Evolutionary conservation across 1,140 invertebrate species (phyloP), one percentile per base, ranked within the genome.

Genomic region (Heliconius congener): DNA sequence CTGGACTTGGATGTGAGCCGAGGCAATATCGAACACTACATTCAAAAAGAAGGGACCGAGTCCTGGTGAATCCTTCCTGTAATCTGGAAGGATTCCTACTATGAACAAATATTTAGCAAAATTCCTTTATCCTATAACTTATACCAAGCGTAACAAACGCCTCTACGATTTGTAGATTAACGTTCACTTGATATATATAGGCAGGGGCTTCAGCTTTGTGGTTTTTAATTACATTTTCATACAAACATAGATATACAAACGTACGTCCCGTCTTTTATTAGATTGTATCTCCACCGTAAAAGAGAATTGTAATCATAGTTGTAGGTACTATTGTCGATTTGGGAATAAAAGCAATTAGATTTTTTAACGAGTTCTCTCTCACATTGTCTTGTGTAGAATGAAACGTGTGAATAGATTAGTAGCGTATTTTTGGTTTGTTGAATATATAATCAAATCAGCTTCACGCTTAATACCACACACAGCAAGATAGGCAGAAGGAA

Each of bases 171-270:
- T 75, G 34, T 60, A 66, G 74, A 76, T 76, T 76, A 76, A 42
- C 74, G 74, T 76, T 46, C 74, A 60, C 34, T 76, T 76, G 74
- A 76, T 76, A 76, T 76, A 60, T 71, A 71, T 39, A 71, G 71
- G 37, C 71, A 71, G 71, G 66, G 75, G 75, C 75, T 77, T 77
- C 66, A 50, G 66, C 75, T 77, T 77, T 77, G 75, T 52, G 75
- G 75, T 46, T 77, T 77, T 71, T 77, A 77, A 77, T 71, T 50
- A 77, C 66, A 23, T 50, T 71, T 71, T 71, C 71, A 71, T 71
- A 71, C 18, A 71, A 18, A 18, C 50, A 46, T 16, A 46, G 42
- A 46, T 13, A 46, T 57, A 66, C 60, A 66, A 4, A 66, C 23
- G 4, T 27, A 66, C 60, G 60, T 11, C 9, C 57, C 60, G 57